These are phyloP conservation scores for Balaeniceps rex DNA, from an alignment of 2,113 vertebrate genomes.

Conservation along the genomic window DNA sequence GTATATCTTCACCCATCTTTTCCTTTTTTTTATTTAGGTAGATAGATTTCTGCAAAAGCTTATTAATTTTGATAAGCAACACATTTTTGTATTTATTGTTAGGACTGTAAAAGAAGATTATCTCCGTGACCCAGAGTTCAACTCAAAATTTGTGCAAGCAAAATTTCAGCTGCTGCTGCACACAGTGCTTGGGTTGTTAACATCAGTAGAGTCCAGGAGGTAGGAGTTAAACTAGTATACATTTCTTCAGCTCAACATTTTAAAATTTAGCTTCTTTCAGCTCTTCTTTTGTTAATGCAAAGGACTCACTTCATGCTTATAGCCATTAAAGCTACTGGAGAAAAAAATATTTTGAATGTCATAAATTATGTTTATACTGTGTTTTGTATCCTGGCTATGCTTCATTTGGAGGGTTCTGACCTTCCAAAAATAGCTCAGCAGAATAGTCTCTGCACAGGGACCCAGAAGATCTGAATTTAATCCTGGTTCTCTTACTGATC, in stretches of 20 bases:
- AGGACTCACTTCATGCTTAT: neutral
- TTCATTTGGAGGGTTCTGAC: neutral
- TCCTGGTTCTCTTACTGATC: neutral
- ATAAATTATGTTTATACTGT: neutral
- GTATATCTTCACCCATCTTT: neutral
- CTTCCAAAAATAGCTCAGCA: slow-evolving; percentile 6
- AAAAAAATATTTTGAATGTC: neutral
- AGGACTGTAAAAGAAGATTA: slow-evolving; percentile 73
- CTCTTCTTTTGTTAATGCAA: neutral
- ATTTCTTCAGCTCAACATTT: neutral
- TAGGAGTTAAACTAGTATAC: neutral
- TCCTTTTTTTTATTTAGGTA: slow-evolving; percentile 44
- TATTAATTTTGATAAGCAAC: slow-evolving; percentile 80
- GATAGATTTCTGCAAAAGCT: slow-evolving; percentile 75
- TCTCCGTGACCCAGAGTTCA: slow-evolving; percentile 78
- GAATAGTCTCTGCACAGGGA: neutral
- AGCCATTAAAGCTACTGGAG: neutral
- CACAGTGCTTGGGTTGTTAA: slow-evolving; percentile 76
- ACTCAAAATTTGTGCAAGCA: slow-evolving; percentile 76
- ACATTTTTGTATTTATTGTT: slow-evolving; percentile 70
- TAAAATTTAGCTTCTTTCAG: neutral
- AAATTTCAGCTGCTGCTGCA: slow-evolving; percentile 76
- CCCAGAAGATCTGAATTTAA: neutral
- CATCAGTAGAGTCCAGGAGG: slow-evolving; percentile 76
- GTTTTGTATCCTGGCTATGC: neutral